Evolutionary conservation across 2,113 vertebrate genomes (phyloP).

Genomic region (Hoplias malabaricus): DNA sequence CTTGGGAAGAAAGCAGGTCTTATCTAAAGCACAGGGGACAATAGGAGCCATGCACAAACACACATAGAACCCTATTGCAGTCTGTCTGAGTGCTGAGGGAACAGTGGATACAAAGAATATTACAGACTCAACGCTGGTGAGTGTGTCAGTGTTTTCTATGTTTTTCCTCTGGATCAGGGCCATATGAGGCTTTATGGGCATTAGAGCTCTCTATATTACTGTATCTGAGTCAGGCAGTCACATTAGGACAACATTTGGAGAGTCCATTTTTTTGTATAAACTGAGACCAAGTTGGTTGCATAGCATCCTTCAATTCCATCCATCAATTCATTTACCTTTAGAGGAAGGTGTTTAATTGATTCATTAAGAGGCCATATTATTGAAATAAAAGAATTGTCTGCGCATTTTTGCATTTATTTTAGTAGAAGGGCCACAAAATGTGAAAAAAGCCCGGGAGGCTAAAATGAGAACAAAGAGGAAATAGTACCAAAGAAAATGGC

Average conservation of each 20-base stretch:
- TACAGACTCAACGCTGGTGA: too few species aligned
- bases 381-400: too few species aligned
- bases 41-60: slow-evolving; percentile 47
- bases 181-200: background rate
- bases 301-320: background rate
- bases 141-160: background rate
- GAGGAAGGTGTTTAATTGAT: too few species aligned
- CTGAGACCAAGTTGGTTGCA: background rate
- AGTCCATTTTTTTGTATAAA: background rate
- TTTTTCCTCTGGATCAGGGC: background rate
- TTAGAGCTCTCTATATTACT: background rate
- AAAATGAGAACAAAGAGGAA: too few species aligned
- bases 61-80: slow-evolving; percentile 39
- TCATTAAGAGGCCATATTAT: too few species aligned
- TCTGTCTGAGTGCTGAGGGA: background rate
- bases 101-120: background rate
- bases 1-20: slow-evolving; percentile 51
- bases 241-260: background rate
- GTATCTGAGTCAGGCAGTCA: background rate
- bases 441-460: too few species aligned
- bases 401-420: too few species aligned
- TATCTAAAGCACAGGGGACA: slow-evolving; percentile 64
- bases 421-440: too few species aligned
- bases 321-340: too few species aligned
- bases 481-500: too few species aligned